Evolutionary conservation across 2,113 vertebrate genomes (phyloP).

Genomic region (Pogona vitticeps): DNA sequence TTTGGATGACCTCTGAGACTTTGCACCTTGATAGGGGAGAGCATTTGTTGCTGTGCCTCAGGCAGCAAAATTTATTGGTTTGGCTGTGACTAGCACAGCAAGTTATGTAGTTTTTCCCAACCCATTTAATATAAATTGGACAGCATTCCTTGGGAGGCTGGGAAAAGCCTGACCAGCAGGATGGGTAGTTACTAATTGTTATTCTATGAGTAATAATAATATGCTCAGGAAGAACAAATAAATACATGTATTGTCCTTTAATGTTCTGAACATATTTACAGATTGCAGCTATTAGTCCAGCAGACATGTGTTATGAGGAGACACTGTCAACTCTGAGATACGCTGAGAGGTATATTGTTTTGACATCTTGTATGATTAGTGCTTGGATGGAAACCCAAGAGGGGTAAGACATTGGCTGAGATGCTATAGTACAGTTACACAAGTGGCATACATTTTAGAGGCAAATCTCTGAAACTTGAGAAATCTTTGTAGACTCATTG

Average conservation of each 20-base stretch:
- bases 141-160: neutral
- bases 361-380: neutral
- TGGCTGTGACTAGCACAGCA: neutral
- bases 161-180: neutral
- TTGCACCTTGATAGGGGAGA: neutral
- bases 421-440: no score
- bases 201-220: neutral
- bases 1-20: neutral
- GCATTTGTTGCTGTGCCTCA: neutral
- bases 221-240: neutral
- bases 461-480: no score
- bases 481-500: no score
- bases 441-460: no score
- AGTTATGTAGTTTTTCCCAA: neutral
- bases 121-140: neutral
- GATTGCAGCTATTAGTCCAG: conserved; percentile 87
- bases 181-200: neutral
- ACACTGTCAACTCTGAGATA: conserved; percentile 85
- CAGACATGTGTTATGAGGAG: conserved; percentile 88
- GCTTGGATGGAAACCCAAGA: neutral
- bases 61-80: neutral
- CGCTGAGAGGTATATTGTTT: conserved; percentile 80
- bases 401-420: neutral
- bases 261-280: conserved; percentile 46
- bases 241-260: neutral